phyloP scores from a whole-genome alignment of 2,797 vertebrate genomes.

The Pyrocephalus nanus region DNA sequence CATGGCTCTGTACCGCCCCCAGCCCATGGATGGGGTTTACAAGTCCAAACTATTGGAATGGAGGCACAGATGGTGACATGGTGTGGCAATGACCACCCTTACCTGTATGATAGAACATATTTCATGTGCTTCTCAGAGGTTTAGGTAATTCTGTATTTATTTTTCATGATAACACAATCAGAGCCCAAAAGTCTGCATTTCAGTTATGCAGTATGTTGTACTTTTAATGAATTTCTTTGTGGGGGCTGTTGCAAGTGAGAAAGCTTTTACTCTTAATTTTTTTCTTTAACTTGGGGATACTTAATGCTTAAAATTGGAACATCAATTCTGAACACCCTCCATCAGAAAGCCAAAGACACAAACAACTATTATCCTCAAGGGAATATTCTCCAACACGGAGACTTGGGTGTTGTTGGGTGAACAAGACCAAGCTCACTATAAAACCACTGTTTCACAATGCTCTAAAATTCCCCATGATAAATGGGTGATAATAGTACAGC shows the following conservation, averaged over 20 bases:
- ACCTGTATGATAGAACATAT: not conserved
- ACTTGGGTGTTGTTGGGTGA: not conserved
- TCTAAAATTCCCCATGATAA: not conserved
- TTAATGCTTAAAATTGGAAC: not conserved
- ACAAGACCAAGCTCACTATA: not conserved
- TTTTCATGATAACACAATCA: not conserved
- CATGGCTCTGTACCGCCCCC: not conserved
- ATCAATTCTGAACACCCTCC: not conserved
- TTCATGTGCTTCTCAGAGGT: not conserved
- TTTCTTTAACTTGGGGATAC: not conserved
- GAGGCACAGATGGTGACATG: not conserved
- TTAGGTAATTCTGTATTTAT: not conserved
- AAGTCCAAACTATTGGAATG: not conserved
- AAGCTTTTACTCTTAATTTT: not conserved
- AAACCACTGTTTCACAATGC: not conserved
- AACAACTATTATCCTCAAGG: not conserved
- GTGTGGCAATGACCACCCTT: fast-evolving
- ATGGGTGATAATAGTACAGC: not conserved
- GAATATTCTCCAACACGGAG: not conserved
- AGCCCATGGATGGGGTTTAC: not conserved
- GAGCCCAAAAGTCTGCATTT: not conserved
- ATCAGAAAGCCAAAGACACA: not conserved
- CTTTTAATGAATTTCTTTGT: not conserved
- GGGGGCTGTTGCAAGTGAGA: not conserved
- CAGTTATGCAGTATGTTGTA: not conserved